A percentile compares a stretch with the other conserved stretches of the same genome.
Conservation (phyloP, 2,113 vertebrate genomes). For the Megalops atlanticus region DNA sequence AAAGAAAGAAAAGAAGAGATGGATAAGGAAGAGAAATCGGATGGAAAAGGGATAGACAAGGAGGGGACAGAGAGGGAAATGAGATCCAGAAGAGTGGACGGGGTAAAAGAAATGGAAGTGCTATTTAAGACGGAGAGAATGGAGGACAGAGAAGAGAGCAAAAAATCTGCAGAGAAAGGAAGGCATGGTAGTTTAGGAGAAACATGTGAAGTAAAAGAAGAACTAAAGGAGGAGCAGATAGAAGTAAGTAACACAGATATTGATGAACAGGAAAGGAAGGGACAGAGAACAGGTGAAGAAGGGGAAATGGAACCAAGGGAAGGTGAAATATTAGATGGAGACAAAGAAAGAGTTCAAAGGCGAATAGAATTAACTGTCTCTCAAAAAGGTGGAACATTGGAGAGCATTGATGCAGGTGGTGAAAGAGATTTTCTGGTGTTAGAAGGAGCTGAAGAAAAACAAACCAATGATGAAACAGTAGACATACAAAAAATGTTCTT, state of each 20-base stretch:
- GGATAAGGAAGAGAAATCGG: background rate
- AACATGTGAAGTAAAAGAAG: background rate
- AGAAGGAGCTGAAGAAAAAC: background rate
- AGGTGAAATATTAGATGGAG: background rate
- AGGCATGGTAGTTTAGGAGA: background rate
- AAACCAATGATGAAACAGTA: background rate
- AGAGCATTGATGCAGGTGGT: background rate
- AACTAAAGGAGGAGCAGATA: background rate
- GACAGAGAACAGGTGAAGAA: no score
- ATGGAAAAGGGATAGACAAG: background rate
- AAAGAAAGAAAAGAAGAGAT: background rate
- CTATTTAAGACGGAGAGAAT: background rate
- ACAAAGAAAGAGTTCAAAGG: background rate
- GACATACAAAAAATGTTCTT: background rate
- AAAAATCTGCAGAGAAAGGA: background rate
- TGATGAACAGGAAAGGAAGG: background rate
- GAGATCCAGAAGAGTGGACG: background rate
- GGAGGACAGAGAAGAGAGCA: background rate
- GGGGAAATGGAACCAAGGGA: background rate
- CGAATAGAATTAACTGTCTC: background rate
- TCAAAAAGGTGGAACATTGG: background rate
- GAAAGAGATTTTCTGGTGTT: background rate
- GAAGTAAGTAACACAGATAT: background rate
- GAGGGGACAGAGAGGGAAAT: background rate
- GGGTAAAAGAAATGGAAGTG: background rate